Percentiles rank a stretch among this genome's conserved stretches.
Conservation (phyloP, 2,797 vertebrate species). For the Xenentodon cancila region DNA sequence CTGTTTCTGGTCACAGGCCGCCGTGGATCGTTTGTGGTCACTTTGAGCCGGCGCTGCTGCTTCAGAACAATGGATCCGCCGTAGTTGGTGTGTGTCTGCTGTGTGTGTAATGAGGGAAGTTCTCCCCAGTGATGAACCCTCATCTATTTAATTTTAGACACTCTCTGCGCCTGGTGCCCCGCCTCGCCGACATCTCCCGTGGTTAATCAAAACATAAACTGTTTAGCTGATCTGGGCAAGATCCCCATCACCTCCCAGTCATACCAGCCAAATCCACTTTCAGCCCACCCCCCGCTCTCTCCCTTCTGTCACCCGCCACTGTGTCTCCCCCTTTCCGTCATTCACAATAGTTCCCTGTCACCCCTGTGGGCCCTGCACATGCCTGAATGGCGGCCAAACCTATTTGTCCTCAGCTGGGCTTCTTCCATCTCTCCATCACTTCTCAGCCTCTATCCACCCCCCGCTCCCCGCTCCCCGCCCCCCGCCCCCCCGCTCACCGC, state of each 20-base stretch:
- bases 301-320: slow-evolving; percentile 27
- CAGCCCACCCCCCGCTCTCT: slow-evolving; percentile 26
- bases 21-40: slow-evolving; percentile 12
- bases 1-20: too few species aligned
- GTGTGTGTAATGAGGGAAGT: slow-evolving; percentile 56
- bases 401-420: slow-evolving; percentile 44
- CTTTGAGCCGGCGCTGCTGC: slow-evolving; percentile 50
- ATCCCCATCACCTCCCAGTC: slow-evolving; percentile 56
- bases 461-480: slow-evolving; percentile 17
- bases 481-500: too few species aligned
- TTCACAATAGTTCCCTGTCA: slow-evolving; percentile 48
- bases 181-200: slow-evolving; percentile 48
- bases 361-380: slow-evolving; percentile 30
- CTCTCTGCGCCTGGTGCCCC: slow-evolving; percentile 32
- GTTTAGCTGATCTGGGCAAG: slow-evolving; percentile 51
- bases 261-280: slow-evolving; percentile 46
- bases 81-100: slow-evolving; percentile 46
- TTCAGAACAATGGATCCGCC: slow-evolving; percentile 45
- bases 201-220: slow-evolving; percentile 71
- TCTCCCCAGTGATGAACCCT: slow-evolving; percentile 69
- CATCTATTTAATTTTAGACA: slow-evolving; percentile 67
- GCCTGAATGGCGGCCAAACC: slow-evolving; percentile 61
- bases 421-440: slow-evolving; percentile 46
- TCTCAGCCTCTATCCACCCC: slow-evolving; percentile 40
- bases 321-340: slow-evolving; percentile 39